phyloP scores from a whole-genome alignment of 2,113 vertebrate genomes.

The Toxostoma redivivum region DNA sequence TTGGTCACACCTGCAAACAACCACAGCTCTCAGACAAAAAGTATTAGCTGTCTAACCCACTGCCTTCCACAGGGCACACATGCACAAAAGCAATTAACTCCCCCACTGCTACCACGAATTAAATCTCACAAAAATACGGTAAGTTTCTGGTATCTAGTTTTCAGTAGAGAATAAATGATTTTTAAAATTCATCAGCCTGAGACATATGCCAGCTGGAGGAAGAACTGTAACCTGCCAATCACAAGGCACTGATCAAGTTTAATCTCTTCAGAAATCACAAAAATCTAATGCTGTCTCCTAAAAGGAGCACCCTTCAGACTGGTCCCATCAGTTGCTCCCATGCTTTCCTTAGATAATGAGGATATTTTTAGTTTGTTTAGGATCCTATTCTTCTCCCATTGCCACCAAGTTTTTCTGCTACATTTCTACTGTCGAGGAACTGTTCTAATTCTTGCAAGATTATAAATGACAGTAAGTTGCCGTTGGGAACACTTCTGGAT shows the following conservation, averaged over 20 bases:
- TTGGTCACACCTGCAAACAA: neutral
- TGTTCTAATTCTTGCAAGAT: neutral
- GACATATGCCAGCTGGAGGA: neutral
- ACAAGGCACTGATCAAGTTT: neutral
- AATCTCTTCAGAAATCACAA: neutral
- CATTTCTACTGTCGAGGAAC: neutral
- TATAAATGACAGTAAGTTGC: neutral
- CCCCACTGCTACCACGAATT: neutral
- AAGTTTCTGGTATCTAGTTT: neutral
- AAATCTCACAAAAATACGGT: neutral
- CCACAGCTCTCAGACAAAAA: neutral
- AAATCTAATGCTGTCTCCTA: neutral
- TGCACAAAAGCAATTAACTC: neutral
- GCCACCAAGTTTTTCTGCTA: neutral
- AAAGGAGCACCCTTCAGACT: neutral
- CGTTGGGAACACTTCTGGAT: rapidly evolving
- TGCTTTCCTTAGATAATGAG: neutral
- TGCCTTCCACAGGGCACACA: neutral
- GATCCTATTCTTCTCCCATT: neutral
- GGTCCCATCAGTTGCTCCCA: neutral
- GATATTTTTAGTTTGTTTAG: neutral
- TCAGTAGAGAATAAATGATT: neutral
- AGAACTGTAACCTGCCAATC: neutral
- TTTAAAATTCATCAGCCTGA: neutral
- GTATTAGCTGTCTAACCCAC: rapidly evolving